phyloP scores from a whole-genome alignment of 2,797 vertebrate species.

The Neostethus bicornis region DNA sequence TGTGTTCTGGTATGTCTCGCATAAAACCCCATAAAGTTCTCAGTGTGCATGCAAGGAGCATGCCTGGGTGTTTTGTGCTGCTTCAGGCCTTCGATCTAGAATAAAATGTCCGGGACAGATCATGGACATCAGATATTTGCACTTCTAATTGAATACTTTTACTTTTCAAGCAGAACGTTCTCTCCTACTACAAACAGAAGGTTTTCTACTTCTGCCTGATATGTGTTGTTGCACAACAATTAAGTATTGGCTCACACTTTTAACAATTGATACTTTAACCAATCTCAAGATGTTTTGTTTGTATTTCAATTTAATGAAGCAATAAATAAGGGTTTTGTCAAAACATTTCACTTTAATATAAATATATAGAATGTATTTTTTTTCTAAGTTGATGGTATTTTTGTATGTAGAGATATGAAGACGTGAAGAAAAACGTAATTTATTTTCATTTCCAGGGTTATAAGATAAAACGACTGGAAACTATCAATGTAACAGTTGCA shows the following conservation, averaged over 20 bases:
- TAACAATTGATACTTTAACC: neutral
- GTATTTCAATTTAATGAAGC: neutral
- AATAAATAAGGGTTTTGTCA: neutral
- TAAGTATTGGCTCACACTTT: neutral
- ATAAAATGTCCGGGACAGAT: conserved; percentile 31
- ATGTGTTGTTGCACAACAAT: conserved; percentile 5
- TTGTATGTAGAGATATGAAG: too few relatives aligned
- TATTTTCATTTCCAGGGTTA: too few relatives aligned
- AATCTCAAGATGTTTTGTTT: neutral
- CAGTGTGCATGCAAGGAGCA: conserved; percentile 23
- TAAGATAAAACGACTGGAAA: too few relatives aligned
- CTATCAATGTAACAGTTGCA: too few relatives aligned
- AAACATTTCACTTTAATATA: neutral
- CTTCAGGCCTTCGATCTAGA: conserved; percentile 30
- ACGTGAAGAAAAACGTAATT: neutral
- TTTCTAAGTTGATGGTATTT: too few relatives aligned
- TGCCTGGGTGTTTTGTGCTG: conserved; percentile 50
- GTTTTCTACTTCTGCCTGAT: conserved; percentile 3
- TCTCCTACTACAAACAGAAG: conserved; percentile 19
- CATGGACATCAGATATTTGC: conserved; percentile 1
- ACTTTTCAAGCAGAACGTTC: conserved; percentile 31
- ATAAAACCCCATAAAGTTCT: conserved; percentile 44
- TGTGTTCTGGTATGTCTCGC: conserved; percentile 54
- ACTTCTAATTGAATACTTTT: conserved; percentile 42
- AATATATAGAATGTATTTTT: neutral